A percentile compares a stretch with the other conserved stretches of the same genome.
phyloP scores from a whole-genome alignment of 2,888 invertebrate species.

The Aleiodes testaceus region DNA sequence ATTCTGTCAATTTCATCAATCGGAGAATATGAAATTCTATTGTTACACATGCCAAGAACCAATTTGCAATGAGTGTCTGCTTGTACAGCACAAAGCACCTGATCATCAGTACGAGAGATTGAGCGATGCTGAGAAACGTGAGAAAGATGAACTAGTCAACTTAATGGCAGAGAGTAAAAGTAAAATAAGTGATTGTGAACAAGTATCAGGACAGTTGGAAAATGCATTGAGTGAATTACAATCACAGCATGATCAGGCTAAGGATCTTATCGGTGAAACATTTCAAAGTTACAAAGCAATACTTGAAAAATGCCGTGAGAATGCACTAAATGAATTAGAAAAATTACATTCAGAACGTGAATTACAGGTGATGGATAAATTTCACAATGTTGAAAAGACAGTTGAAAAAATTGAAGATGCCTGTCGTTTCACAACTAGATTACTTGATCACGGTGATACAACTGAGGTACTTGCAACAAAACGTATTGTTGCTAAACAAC shows the following conservation, averaged over 20 bases:
- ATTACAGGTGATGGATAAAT: slow-evolving; percentile 91
- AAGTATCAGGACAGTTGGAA: slow-evolving; percentile 83
- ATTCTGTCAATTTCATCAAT: slow-evolving; percentile 86
- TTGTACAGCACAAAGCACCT: slow-evolving; percentile 85
- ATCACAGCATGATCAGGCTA: slow-evolving; percentile 89
- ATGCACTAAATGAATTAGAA: slow-evolving; percentile 82
- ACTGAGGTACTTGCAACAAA: slow-evolving; percentile 89
- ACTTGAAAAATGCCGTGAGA: slow-evolving; percentile 86
- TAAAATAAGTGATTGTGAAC: slow-evolving; percentile 84
- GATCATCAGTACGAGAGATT: slow-evolving; percentile 90
- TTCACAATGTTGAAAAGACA: slow-evolving; percentile 87
- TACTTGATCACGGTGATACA: slow-evolving; percentile 88
- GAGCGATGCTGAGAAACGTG: slow-evolving; percentile 84
- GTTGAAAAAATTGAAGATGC: slow-evolving; percentile 90
- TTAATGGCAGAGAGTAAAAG: slow-evolving; percentile 84
- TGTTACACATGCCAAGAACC: slow-evolving; percentile 88
- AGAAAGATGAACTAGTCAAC: slow-evolving; percentile 84
- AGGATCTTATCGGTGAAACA: slow-evolving; percentile 86
- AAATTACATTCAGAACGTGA: slow-evolving; percentile 88
- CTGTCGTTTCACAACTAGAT: slow-evolving; percentile 86
- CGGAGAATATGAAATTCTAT: slow-evolving; percentile 90
- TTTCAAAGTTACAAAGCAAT: slow-evolving; percentile 87
- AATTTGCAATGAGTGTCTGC: slow-evolving; percentile 90
- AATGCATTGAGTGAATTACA: slow-evolving; percentile 90
- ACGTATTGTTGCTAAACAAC: slow-evolving; percentile 84